A percentile compares a stretch with the other conserved stretches of the same genome.
Conservation (phyloP, 1,140 invertebrate genomes). For the Odontomachus brunneus region DNA sequence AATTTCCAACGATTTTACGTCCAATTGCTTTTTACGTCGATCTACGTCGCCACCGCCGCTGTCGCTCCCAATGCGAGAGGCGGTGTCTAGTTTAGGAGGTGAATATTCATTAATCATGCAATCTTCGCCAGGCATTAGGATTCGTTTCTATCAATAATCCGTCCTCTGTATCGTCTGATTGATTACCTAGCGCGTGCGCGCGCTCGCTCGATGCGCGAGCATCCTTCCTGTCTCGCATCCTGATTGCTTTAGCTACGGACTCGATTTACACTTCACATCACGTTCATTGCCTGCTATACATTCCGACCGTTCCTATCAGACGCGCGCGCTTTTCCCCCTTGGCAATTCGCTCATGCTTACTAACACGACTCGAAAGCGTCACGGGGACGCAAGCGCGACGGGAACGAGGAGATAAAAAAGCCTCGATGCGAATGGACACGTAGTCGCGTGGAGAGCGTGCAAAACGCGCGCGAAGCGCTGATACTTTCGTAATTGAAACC, state of each 20-base stretch:
- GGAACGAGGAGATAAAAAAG: not conserved
- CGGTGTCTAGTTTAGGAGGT: no score
- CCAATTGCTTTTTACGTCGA: no score
- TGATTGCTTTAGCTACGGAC: slow-evolving; percentile 2
- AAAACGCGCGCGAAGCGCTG: no score
- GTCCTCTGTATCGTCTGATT: slow-evolving; percentile 1
- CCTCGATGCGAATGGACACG: no score
- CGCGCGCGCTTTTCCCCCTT: not conserved
- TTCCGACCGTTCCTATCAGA: not conserved
- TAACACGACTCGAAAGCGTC: not conserved
- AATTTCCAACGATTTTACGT: no score
- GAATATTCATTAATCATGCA: slow-evolving; percentile 1
- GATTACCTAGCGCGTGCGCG: not conserved
- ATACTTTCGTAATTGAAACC: no score
- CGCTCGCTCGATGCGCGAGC: not conserved
- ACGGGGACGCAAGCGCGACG: not conserved
- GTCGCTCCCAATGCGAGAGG: no score
- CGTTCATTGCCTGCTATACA: slow-evolving; percentile 5
- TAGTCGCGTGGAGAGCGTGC: no score
- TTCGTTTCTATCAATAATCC: not conserved
- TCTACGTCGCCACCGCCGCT: no score
- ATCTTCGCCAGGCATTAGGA: not conserved
- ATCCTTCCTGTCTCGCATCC: not conserved
- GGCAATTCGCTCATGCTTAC: slow-evolving; percentile 4
- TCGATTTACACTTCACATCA: not conserved